Base-by-base conservation (phyloP, 2,797 vertebrate species). In the Pipistrellus kuhlii region DNA sequence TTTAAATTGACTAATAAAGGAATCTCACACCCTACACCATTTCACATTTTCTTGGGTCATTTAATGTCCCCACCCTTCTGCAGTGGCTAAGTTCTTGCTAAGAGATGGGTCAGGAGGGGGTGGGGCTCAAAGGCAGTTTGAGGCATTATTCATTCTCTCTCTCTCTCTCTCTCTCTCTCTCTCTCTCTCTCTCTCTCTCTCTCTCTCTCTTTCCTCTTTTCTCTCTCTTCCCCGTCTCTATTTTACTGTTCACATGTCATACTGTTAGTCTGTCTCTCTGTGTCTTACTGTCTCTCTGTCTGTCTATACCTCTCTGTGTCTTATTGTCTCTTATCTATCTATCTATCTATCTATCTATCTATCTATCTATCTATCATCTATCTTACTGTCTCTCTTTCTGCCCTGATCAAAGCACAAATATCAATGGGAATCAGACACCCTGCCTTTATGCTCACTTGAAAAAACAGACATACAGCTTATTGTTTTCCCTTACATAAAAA, bases 1-100 rank as follows among this genome's bases (percentile, higher is more conserved):
- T 97, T 97, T 86, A 96, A 95, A 97, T 95, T 94, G 95, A 92
- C 96, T 96, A 96, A 97, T 97, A 96, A 96, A 97, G 91, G 93
- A 95, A 88, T 80, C 76, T 64, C 81, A 90, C 86, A 88, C 84
- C 90, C 93, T 85, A 94, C 75, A 88, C 93, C 80, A 78, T 75
- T 83, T 83, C 85, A 59, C 73, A 94, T 93, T 94, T 94, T 86
- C 93, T 66, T 94, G 90, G 89, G 83, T 96, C 62, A 0, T 96
- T 96, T 94, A 94, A 85, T 59, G 75, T 55, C 46, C 32, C 87
- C 85, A 89, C 75, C 80, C 85, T 84, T 88, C 93, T n/a, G 23
- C 0, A 69, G 20, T n/a, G 44, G 48, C 75, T 94, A 15, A 32
- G 35, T 46, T 68, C 55, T 38, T 48, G 66, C 18, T 69, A 59